Percentiles rank a stretch among this genome's conserved stretches.
phyloP scores from a whole-genome alignment of 2,888 invertebrate genomes.

The Lasioglossum leucozonium region DNA sequence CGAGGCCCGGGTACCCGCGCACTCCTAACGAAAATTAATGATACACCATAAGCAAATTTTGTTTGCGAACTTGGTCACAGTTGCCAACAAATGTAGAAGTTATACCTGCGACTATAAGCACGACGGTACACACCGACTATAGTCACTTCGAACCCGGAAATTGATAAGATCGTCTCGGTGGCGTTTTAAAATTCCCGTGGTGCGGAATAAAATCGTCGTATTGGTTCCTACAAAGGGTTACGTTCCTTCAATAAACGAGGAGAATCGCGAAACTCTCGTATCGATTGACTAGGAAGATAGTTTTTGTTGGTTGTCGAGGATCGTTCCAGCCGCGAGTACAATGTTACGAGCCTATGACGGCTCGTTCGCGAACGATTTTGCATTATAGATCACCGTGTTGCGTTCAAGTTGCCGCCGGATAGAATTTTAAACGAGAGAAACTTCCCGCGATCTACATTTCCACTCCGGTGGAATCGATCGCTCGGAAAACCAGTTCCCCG shows the following conservation, averaged over 20 bases:
- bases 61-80: not conserved
- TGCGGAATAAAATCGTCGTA: not conserved
- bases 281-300: not conserved
- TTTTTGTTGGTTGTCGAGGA: not conserved
- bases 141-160: not conserved
- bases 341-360: not conserved
- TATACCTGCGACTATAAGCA: not conserved
- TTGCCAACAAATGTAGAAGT: not conserved
- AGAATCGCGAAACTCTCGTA: not conserved
- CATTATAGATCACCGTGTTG: conserved; percentile 42
- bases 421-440: conserved; percentile 48
- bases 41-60: not conserved
- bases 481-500: not conserved
- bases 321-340: not conserved
- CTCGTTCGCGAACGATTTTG: conserved; percentile 23
- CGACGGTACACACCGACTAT: too few relatives aligned
- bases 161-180: not conserved
- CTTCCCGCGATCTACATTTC: conserved; percentile 38
- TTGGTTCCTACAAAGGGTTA: not conserved
- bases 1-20: too few relatives aligned
- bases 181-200: not conserved
- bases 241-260: not conserved
- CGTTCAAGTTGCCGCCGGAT: conserved; percentile 19
- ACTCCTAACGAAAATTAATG: not conserved
- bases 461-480: conserved; percentile 29